Conservation (phyloP, 2,797 vertebrate genomes). For the Typhlichthys eigenmanni region DNA sequence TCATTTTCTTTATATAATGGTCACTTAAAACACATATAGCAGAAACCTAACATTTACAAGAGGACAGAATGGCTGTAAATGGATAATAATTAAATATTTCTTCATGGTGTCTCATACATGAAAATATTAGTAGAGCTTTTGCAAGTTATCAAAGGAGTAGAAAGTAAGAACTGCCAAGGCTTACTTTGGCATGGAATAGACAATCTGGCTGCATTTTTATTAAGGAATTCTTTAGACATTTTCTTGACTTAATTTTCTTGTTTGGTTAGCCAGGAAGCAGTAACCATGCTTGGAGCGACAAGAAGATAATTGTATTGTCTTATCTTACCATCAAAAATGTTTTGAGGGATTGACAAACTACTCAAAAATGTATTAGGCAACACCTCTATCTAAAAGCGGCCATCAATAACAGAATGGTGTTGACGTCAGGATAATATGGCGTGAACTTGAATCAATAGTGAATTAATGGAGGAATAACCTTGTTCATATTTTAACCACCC, state of each 20-base stretch:
- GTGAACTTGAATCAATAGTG: slow-evolving; percentile 36
- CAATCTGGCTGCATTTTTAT: slow-evolving; percentile 9
- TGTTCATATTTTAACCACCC: not conserved
- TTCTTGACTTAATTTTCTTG: slow-evolving; percentile 14
- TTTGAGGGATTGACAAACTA: not conserved
- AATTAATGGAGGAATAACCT: slow-evolving; percentile 23
- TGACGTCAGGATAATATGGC: not conserved
- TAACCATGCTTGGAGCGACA: slow-evolving; percentile 1
- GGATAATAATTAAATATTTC: slow-evolving; percentile 51
- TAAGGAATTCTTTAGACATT: slow-evolving; percentile 5
- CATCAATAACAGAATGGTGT: not conserved
- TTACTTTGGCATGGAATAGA: slow-evolving; percentile 14
- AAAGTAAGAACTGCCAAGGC: not conserved
- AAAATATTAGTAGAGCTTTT: not conserved
- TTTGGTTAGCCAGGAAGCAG: not conserved
- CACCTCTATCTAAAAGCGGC: too few relatives aligned
- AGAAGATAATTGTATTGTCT: too few relatives aligned
- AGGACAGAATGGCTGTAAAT: slow-evolving; percentile 22
- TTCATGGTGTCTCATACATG: slow-evolving; percentile 1
- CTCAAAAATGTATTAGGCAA: too few relatives aligned
- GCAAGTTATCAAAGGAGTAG: slow-evolving; percentile 17
- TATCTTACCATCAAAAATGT: not conserved
- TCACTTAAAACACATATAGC: slow-evolving; percentile 21
- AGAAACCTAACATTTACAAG: slow-evolving; percentile 21
- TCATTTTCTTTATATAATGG: slow-evolving; percentile 16